Conservation (phyloP, 2,888 invertebrate genomes). For the Tanytarsus gracilentus region DNA sequence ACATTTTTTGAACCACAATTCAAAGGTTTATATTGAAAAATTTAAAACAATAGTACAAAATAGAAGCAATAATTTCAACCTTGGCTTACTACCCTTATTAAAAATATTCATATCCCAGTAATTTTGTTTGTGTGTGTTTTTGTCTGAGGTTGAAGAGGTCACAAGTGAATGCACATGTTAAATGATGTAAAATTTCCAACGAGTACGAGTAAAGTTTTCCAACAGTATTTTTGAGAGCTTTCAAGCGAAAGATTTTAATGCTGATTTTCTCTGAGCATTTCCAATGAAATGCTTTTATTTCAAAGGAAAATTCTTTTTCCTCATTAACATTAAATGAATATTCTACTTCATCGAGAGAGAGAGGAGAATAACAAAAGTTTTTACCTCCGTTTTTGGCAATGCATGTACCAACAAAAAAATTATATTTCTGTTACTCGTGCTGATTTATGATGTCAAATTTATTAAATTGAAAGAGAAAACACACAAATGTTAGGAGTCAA, state of each 20-base stretch:
- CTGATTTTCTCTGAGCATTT: constrained; percentile 16
- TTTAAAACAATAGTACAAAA: too few relatives aligned
- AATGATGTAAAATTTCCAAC: too few relatives aligned
- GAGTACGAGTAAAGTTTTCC: neutral
- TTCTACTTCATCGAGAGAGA: neutral
- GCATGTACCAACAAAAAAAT: neutral
- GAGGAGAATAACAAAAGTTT: neutral
- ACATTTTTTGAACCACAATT: too few relatives aligned
- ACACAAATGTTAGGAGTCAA: neutral
- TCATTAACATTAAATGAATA: neutral
- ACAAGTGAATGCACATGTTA: too few relatives aligned
- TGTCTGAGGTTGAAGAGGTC: too few relatives aligned
- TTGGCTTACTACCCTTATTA: too few relatives aligned
- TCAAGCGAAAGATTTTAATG: constrained; percentile 19
- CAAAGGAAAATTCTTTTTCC: neutral
- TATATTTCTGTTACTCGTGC: too few relatives aligned
- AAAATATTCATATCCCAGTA: too few relatives aligned
- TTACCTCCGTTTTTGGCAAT: too few relatives aligned
- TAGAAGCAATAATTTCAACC: too few relatives aligned
- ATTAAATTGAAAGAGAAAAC: neutral
- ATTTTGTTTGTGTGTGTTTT: too few relatives aligned
- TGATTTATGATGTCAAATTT: constrained; percentile 9
- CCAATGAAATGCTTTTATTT: neutral
- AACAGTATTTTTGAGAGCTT: constrained; percentile 4
- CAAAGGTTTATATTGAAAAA: too few relatives aligned